Evolutionary conservation across 2,113 vertebrate genomes (phyloP), one percentile per base, ranked within the genome.

Genomic region (Struthidea cinerea): DNA sequence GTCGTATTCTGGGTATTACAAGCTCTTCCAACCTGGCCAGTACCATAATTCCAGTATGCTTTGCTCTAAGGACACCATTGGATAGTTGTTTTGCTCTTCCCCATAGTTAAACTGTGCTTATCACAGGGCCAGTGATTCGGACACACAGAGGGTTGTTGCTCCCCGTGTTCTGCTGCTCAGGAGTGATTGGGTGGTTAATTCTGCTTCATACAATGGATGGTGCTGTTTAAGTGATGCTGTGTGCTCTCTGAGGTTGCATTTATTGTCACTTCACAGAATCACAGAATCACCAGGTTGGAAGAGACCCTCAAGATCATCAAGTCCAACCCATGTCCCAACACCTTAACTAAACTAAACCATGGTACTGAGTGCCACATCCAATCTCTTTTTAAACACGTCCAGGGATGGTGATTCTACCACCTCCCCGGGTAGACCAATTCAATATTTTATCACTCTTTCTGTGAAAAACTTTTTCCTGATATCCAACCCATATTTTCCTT

Each of bases 21-120:
- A 0, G 0, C 4, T 50, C 21, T 67, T 44, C 17, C 30, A 86
- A 5, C 10, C 19, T 71, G 10, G 11, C 27, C 22, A 57, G 39
- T 32, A 60, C 19, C 10, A 12, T 7, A 3, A 3, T 37, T 57
- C 13, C 6, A 75, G 41, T 9, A 20, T 52, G 11, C 17, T 92
- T 68, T 84, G 10, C 64, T 81, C 61, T 49, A 27, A 53, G 64
- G 35, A 61, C 16, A 9, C 11, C 13, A 23, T 0, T 61, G 59
- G 14, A 8, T 33, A 23, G 18, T 4, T 64, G 28, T 39, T 84
- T 57, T 67, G 13, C 17, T 81, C 26, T 37, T 82, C 24, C 19
- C 19, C 6, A 4, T 10, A 27, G 20, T 22, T 65, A 65, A n/a
- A 19, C 8, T 42, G 3, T 47, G 23, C 11, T 74, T 53, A 22